Conservation (phyloP, 2,888 invertebrate genomes). For the Hemicrepidius hirtus region DNA sequence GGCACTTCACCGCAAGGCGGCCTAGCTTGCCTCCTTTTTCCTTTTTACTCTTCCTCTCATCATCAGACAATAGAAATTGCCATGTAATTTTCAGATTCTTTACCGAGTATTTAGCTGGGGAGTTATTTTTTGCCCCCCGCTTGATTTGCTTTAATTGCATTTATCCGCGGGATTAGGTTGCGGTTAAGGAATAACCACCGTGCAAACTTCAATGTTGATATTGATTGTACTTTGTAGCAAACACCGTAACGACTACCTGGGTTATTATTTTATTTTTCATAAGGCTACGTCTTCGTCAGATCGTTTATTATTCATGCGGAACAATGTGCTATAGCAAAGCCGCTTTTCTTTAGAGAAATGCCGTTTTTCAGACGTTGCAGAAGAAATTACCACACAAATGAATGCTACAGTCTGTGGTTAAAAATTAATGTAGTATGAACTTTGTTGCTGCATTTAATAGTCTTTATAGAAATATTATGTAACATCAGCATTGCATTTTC, state of each 20-base stretch:
- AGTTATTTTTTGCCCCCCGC: conserved; percentile 18
- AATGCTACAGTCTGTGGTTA: conserved; percentile 16
- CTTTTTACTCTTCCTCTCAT: conserved; percentile 37
- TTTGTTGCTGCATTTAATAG: background rate
- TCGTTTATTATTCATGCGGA: conserved; percentile 43
- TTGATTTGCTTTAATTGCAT: conserved; percentile 42
- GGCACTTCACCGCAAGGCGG: conserved; percentile 31
- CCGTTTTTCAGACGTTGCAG: background rate
- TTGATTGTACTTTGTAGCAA: conserved; percentile 32
- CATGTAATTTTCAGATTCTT: conserved; percentile 59
- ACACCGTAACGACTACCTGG: conserved; percentile 27
- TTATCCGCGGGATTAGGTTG: conserved; percentile 34
- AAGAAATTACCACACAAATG: conserved; percentile 20
- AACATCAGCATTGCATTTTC: no score
- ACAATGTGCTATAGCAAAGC: conserved; percentile 29
- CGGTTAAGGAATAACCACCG: conserved; percentile 29
- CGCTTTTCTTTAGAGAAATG: conserved; percentile 31
- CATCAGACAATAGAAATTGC: conserved; percentile 60
- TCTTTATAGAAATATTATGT: background rate
- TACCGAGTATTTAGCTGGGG: conserved; percentile 55
- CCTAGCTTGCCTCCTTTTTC: conserved; percentile 37
- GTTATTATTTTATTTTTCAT: conserved; percentile 34
- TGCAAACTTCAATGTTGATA: conserved; percentile 27
- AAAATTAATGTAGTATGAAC: conserved; percentile 21
- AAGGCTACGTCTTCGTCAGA: conserved; percentile 34